These are phyloP conservation scores for Percina caprodes DNA, from an alignment of 2,113 vertebrate genomes.

Conservation along the genomic window DNA sequence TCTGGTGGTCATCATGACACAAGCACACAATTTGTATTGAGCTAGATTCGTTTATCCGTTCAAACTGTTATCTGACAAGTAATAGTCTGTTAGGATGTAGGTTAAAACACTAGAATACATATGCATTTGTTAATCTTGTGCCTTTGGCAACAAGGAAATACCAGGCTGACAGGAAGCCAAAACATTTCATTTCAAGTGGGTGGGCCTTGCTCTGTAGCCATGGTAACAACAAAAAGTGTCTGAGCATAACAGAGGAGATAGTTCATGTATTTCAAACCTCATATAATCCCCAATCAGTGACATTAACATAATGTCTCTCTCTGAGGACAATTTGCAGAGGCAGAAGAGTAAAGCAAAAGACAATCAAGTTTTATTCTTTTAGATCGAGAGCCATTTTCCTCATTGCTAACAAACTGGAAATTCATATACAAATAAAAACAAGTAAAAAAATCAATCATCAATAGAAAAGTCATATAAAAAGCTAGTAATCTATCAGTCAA, in stretches of 20 bases:
- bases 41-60: background rate
- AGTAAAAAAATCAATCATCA: slow-evolving; percentile 48
- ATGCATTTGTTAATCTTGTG: background rate
- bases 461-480: slow-evolving; percentile 50
- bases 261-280: slow-evolving; percentile 66
- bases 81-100: background rate
- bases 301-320: slow-evolving; percentile 57
- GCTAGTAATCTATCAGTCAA: slow-evolving; percentile 40
- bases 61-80: background rate
- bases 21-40: slow-evolving; percentile 14
- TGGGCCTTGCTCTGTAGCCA: slow-evolving; percentile 71
- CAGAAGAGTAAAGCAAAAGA: slow-evolving; percentile 19
- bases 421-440: slow-evolving; percentile 46
- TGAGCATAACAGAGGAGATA: slow-evolving; percentile 59
- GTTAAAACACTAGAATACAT: slow-evolving; percentile 21
- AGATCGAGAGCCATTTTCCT: slow-evolving; percentile 38
- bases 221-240: slow-evolving; percentile 78
- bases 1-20: slow-evolving; percentile 69
- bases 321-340: slow-evolving; percentile 48
- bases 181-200: slow-evolving; percentile 66
- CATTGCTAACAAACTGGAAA: background rate
- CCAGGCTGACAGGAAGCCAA: slow-evolving; percentile 41
- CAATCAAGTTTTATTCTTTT: slow-evolving; percentile 23
- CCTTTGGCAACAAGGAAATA: background rate
- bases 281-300: slow-evolving; percentile 67